A percentile compares a stretch with the other conserved stretches of the same genome.
phyloP scores from a whole-genome alignment of 2,797 vertebrate genomes.

The Mastacembelus armatus region DNA sequence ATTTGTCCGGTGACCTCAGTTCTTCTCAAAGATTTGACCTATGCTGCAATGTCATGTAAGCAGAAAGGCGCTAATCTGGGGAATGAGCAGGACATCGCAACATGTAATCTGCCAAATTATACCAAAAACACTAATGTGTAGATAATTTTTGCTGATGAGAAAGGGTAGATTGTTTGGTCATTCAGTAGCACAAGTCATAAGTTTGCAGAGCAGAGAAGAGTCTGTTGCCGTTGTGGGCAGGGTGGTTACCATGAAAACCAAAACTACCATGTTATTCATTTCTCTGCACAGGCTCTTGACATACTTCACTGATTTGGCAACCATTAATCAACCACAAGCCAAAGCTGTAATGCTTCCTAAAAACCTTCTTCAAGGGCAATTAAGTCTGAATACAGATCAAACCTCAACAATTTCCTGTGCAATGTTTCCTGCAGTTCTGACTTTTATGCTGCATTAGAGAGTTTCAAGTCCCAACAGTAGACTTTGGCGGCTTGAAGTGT shows the following conservation, averaged over 20 bases:
- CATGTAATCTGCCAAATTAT: conserved; percentile 32
- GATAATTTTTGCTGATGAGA: conserved; percentile 18
- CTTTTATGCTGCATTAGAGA: conserved; percentile 57
- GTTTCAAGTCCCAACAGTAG: conserved; percentile 42
- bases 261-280: conserved; percentile 1
- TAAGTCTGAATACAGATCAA: conserved; percentile 32
- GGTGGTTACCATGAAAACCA: not conserved
- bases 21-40: conserved; percentile 54
- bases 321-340: conserved; percentile 22
- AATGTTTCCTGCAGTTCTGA: conserved; percentile 39
- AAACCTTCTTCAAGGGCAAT: conserved; percentile 42
- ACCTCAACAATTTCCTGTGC: conserved; percentile 14
- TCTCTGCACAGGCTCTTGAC: not conserved
- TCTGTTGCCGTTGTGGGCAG: not conserved
- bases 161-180: conserved; percentile 14
- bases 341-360: conserved; percentile 17
- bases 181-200: conserved; percentile 9
- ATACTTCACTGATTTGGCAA: not conserved
- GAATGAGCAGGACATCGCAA: conserved; percentile 12
- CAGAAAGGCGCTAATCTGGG: conserved; percentile 31
- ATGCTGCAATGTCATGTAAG: conserved; percentile 5
- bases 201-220: not conserved
- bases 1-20: conserved; percentile 60
- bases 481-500: conserved; percentile 41
- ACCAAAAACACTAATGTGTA: conserved; percentile 14